These are phyloP conservation scores for Zophobas morio DNA, from an alignment of 1,140 invertebrate genomes.

Conservation along the genomic window DNA sequence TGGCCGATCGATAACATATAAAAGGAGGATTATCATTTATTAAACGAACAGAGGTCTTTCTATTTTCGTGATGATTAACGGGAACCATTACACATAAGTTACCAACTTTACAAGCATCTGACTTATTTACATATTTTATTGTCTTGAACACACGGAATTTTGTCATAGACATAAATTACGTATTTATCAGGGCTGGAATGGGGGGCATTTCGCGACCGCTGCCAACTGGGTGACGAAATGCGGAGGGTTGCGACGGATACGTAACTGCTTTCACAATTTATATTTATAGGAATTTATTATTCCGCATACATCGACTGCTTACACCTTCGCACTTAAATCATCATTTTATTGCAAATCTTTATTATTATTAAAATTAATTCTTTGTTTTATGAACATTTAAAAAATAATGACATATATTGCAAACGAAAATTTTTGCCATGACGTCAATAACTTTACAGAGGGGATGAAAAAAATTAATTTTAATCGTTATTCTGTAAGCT, in stretches of 20 bases:
- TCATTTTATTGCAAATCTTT: too few species aligned
- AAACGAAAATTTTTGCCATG: too few species aligned
- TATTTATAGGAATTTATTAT: too few species aligned
- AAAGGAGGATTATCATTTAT: constrained; percentile 37
- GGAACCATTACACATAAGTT: constrained; percentile 46
- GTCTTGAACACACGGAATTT: constrained; percentile 43
- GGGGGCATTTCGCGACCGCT: background rate
- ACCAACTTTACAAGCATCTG: constrained; percentile 44
- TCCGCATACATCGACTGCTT: too few species aligned
- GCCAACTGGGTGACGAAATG: too few species aligned
- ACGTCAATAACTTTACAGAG: too few species aligned
- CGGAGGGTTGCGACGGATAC: background rate
- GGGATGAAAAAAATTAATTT: too few species aligned
- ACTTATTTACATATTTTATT: constrained; percentile 50
- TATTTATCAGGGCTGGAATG: constrained; percentile 21
- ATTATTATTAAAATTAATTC: too few species aligned
- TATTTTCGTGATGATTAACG: constrained; percentile 45
- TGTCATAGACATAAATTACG: constrained; percentile 45
- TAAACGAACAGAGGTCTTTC: constrained; percentile 33
- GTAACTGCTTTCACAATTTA: background rate
- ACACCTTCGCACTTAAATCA: too few species aligned
- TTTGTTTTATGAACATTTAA: too few species aligned
- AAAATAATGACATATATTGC: too few species aligned
- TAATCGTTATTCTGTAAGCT: too few species aligned
- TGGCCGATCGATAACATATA: constrained; percentile 32